These are phyloP conservation scores for Meleagris gallopavo DNA, from an alignment of 2,113 vertebrate genomes.

Conservation along the genomic window DNA sequence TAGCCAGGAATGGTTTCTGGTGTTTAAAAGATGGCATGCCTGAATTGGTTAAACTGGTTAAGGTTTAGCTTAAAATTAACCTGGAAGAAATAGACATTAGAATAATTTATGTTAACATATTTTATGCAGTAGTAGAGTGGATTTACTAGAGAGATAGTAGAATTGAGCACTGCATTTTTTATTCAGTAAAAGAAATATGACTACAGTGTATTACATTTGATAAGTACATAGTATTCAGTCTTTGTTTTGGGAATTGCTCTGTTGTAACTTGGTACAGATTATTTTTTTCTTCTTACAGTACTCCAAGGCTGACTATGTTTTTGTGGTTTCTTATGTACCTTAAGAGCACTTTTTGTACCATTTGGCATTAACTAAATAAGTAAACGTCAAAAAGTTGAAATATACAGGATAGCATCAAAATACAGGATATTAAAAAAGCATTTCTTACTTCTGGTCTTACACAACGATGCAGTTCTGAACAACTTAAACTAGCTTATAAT, in stretches of 20 bases:
- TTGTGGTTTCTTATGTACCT: not conserved
- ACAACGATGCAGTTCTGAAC: not conserved
- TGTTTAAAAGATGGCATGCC: not conserved
- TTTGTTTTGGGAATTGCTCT: not conserved
- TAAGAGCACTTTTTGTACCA: not conserved
- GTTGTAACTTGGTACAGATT: not conserved
- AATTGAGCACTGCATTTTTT: not conserved
- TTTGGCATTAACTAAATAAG: not conserved
- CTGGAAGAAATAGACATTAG: not conserved
- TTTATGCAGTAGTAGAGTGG: not conserved
- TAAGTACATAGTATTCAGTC: not conserved
- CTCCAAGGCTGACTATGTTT: not conserved
- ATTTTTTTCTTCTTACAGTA: slow-evolving; percentile 5
- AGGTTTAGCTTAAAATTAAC: not conserved
- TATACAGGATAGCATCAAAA: not conserved
- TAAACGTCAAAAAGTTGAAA: not conserved
- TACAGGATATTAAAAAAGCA: not conserved
- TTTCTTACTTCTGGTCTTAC: not conserved
- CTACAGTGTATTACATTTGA: not conserved
- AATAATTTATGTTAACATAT: not conserved
- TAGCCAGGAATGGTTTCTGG: not conserved
- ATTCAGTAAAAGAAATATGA: not conserved
- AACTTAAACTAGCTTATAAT: not conserved
- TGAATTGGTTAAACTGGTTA: not conserved
- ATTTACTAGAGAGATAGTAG: not conserved